A percentile compares a stretch with the other conserved stretches of the same genome.
Conservation (phyloP, 2,113 vertebrate genomes). For the Accipiter cooperii region DNA sequence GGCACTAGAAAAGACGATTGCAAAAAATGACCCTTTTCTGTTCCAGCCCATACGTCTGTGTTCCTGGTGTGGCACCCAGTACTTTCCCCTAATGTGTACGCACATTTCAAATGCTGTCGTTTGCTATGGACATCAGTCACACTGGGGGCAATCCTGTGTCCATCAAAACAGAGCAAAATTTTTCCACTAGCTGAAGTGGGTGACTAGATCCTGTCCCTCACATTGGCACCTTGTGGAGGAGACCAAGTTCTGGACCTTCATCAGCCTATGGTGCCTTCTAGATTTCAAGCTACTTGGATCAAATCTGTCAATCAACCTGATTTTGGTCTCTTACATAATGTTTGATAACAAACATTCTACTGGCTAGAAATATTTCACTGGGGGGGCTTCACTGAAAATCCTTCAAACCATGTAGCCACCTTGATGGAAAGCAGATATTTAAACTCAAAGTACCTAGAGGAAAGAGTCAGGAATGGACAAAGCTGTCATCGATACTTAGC, state of each 20-base stretch:
- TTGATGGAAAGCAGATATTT: not conserved
- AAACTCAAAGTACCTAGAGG: not conserved
- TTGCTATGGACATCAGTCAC: not conserved
- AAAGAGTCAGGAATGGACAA: not conserved
- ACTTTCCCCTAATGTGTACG: not conserved
- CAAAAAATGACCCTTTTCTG: not conserved
- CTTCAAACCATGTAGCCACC: not conserved
- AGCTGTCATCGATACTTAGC: not conserved
- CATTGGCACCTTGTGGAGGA: not conserved
- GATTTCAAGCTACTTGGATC: not conserved
- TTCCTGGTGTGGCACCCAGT: not conserved
- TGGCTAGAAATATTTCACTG: not conserved
- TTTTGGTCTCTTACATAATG: not conserved
- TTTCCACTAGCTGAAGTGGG: not conserved
- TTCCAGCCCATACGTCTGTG: accelerated
- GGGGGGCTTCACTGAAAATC: not conserved
- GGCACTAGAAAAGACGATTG: not conserved
- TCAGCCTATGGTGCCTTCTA: not conserved
- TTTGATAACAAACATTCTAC: not conserved
- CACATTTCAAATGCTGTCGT: not conserved
- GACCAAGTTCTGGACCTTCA: not conserved
- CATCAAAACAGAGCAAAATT: not conserved
- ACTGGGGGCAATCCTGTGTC: not conserved
- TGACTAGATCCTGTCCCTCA: not conserved
- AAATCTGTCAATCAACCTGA: not conserved